Percentiles rank a stretch among this genome's conserved stretches.
phyloP scores from a whole-genome alignment of 2,113 vertebrate genomes.

The Myiozetetes cayanensis region DNA sequence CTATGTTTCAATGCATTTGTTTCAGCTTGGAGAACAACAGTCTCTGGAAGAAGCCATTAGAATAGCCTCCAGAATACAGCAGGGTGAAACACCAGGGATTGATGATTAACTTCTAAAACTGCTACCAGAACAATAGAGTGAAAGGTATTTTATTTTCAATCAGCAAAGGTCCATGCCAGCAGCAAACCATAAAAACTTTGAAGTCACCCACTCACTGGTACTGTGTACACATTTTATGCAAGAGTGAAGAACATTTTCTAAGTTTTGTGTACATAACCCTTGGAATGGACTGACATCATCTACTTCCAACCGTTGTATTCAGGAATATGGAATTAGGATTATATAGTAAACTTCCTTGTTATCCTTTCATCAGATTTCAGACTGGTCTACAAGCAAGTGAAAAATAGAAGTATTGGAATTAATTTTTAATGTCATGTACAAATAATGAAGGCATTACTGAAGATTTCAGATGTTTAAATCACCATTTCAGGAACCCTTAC shows the following conservation, averaged over 20 bases:
- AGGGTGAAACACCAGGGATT: slow-evolving; percentile 93
- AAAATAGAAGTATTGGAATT: slow-evolving; percentile 46
- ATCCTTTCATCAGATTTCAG: slow-evolving; percentile 62
- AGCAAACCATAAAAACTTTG: slow-evolving; percentile 56
- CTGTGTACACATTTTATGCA: slow-evolving; percentile 76
- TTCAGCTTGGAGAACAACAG: slow-evolving; percentile 94
- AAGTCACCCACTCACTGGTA: slow-evolving; percentile 57
- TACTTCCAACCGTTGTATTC: slow-evolving; percentile 66
- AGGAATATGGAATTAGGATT: slow-evolving; percentile 75
- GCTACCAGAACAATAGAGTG: slow-evolving; percentile 62
- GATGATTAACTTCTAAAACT: slow-evolving; percentile 83
- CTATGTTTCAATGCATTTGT: slow-evolving; percentile 7
- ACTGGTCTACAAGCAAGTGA: slow-evolving; percentile 64
- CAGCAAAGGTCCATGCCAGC: slow-evolving; percentile 65
- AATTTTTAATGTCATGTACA: slow-evolving; percentile 67
- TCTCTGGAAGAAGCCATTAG: slow-evolving; percentile 98
- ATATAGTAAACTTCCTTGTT: slow-evolving; percentile 68
- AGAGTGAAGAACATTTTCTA: slow-evolving; percentile 75
- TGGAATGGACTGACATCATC: slow-evolving; percentile 69
- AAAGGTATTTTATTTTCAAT: slow-evolving; percentile 67
- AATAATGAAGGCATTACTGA: slow-evolving; percentile 68
- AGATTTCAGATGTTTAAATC: slow-evolving; percentile 65
- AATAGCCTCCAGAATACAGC: slow-evolving; percentile 98
- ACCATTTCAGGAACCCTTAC: slow-evolving; percentile 70
- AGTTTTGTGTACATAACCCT: slow-evolving; percentile 77